Evolutionary conservation across 2,888 invertebrate genomes (phyloP), one percentile per base, ranked within the genome.

Genomic region (Chironomus riparius): DNA sequence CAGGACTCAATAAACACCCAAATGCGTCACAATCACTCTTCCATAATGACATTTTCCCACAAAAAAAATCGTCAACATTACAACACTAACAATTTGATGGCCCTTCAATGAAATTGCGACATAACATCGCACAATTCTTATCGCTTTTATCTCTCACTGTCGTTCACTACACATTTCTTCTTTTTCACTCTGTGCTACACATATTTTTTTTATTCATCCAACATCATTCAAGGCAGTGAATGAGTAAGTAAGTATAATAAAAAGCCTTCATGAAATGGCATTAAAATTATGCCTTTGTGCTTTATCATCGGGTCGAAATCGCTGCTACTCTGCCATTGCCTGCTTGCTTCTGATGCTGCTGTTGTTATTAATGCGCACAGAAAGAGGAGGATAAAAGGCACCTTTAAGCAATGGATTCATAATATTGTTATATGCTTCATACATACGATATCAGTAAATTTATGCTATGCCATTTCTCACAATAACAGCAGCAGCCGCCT

Each of bases 81-180:
- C 38, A 38, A 2, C 38, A 38, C 38, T 38, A 38, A 15, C 68
- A 68, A 38, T 68, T 48, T 61, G 74, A 74, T 74, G 65, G 74
- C 21, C 68, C 74, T 74, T 74, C 65, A 74, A 74, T 74, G 38
- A 68, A 65, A 28, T 15, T 22, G 72, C 48, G 68, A 74, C 65
- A 74, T 74, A 47, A 68, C 65, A 65, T 65, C 21, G 24, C 65
- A 65, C 65, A 65, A 10, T 65, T 65, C 65, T 65, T 65, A 65
- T 65, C 65, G 24, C 65, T 65, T 21, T 21, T 21, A 65, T 65
- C 22, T 65, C 24, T 65, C 22, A 10, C 65, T 56, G 15, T 18
- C 18, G 56, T 56, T 18, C n/a, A 56, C 18, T 56, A 18, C n/a
- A 56, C 56, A 38, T 38, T 38, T 38, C 38, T 38, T 38, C 38